Percentiles rank a stretch among this genome's conserved stretches.
phyloP scores from a whole-genome alignment of 1,140 invertebrate genomes.

The Octopus bimaculoides region DNA sequence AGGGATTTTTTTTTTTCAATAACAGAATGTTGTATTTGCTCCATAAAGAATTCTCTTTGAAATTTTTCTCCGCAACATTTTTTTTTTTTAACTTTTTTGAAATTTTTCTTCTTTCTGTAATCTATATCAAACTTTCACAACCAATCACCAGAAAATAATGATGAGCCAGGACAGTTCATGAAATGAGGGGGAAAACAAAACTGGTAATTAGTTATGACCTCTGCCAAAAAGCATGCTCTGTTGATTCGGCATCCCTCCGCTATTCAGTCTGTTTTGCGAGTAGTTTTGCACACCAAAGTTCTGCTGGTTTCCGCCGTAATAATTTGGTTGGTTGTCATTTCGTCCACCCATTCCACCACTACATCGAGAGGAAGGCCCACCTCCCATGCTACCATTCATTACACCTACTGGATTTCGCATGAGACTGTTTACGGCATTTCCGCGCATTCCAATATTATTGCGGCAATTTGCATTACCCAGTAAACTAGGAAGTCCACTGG shows the following conservation, averaged over 20 bases:
- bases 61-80: too few relatives aligned
- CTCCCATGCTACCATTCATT: constrained; percentile 2
- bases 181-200: neutral
- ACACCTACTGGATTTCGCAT: neutral
- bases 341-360: constrained; percentile 47
- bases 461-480: neutral
- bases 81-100: too few relatives aligned
- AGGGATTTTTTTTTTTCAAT: too few relatives aligned
- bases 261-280: neutral
- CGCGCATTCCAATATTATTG: neutral
- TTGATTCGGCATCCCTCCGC: neutral
- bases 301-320: neutral
- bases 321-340: constrained; percentile 35
- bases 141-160: too few relatives aligned
- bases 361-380: constrained; percentile 30
- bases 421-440: neutral
- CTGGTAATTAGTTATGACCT: neutral
- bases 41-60: too few relatives aligned
- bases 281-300: neutral
- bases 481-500: constrained; percentile 13
- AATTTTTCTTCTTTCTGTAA: too few relatives aligned
- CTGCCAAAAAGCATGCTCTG: constrained; percentile 9
- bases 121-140: too few relatives aligned
- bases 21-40: too few relatives aligned
- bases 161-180: too few relatives aligned